Evolutionary conservation across 2,113 vertebrate genomes (phyloP), one percentile per base, ranked within the genome.

Genomic region (Cathartes aura): DNA sequence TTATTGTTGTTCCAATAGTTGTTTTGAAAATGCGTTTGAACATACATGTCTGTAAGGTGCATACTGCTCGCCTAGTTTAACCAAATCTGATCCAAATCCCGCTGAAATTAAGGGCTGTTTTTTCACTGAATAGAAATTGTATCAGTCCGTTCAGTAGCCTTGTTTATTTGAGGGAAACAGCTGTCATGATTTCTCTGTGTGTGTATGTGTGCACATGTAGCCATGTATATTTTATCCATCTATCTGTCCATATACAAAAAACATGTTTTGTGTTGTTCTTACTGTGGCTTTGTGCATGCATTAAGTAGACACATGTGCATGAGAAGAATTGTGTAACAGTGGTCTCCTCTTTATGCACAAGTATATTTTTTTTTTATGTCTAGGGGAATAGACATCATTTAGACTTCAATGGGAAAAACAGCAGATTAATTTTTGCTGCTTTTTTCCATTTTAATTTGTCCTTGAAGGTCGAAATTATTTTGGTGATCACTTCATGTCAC

Each of bases 381-480:
- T 50, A 45, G 26, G 21, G 30, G 38, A 53, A 47, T 16, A 63
- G 52, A 23, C 24, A 23, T 60, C 23, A 22, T 48, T 22, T 64
- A 36, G 76, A 38, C 78, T 76, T 88, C 74, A 82, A 1, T 8
- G 11, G 74, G 21, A 18, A 81, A 82, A 91, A 6, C 27, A 81
- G 22, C 14, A 94, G 66, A 85, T 70, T 73, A 73, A 45, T 73
- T 90, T 94, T 94, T 95, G 32, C 50, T 82, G 48, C 0, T 63
- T 60, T 92, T 83, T 87, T 62, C 64, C 27, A 47, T 83, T 90
- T 94, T 92, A 74, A 91, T 91, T 94, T 89, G 73, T 91, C 81
- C 81, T 82, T 87, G 87, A 93, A 93, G 84, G 58, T 95, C 78
- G 88, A 64, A 90, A 91, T 95, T 89, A 87, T 83, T 94, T 91